Evolutionary conservation across 2,797 vertebrate species (phyloP).

Genomic region (Sebastes vulpes): DNA sequence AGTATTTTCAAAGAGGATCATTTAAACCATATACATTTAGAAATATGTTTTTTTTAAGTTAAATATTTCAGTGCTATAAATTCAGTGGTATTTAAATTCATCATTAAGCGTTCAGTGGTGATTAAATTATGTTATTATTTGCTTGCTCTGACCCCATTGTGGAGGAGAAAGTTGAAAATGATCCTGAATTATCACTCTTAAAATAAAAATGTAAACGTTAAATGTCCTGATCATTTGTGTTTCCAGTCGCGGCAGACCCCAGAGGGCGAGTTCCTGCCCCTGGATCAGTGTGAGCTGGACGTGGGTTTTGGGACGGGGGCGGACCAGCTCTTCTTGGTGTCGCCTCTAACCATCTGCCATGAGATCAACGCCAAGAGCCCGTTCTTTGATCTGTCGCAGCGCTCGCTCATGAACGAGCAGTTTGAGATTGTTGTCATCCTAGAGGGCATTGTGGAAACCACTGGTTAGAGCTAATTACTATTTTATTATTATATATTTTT

Average conservation of each 20-base stretch:
- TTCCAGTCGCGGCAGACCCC: constrained; percentile 92
- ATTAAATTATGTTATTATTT: background rate
- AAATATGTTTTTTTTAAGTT: background rate
- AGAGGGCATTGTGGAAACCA: constrained; percentile 94
- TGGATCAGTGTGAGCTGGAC: constrained; percentile 93
- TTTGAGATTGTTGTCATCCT: constrained; percentile 95
- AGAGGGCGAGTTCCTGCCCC: constrained; percentile 92
- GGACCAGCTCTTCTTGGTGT: constrained; percentile 93
- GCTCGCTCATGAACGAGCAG: constrained; percentile 90
- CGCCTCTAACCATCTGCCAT: constrained; percentile 93
- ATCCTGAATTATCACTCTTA: background rate
- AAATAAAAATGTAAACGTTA: background rate
- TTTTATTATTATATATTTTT: background rate
- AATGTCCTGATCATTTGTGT: constrained; percentile 19
- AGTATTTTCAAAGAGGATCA: background rate
- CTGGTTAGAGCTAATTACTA: constrained; percentile 78
- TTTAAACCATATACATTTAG: background rate
- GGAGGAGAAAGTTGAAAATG: background rate
- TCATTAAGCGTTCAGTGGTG: background rate
- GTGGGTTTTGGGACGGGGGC: constrained; percentile 94
- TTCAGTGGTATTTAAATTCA: background rate
- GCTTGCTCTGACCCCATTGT: background rate
- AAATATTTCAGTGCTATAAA: background rate
- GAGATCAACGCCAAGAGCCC: constrained; percentile 92
- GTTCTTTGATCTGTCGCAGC: constrained; percentile 91